A percentile compares a stretch with the other conserved stretches of the same genome.
phyloP scores from a whole-genome alignment of 2,113 vertebrate species.

The Campylomormyrus tamandua region DNA sequence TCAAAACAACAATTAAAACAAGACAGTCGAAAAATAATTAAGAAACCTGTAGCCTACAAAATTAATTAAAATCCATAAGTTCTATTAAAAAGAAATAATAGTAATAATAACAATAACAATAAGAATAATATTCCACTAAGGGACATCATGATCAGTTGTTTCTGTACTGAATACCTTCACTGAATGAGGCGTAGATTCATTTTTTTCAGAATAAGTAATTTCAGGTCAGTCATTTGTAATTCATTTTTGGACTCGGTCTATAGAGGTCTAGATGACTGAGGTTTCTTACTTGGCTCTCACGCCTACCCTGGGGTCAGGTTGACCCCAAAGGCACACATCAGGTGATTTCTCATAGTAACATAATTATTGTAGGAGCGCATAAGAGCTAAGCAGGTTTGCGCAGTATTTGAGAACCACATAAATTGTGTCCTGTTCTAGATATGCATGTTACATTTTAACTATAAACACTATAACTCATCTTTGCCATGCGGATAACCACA shows the following conservation, averaged over 20 bases:
- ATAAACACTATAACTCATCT: neutral
- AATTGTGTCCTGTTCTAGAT: neutral
- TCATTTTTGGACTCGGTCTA: neutral
- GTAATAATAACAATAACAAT: neutral
- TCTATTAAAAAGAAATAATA: neutral
- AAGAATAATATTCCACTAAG: neutral
- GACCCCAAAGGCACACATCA: no score
- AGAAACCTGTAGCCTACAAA: no score
- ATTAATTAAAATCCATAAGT: no score
- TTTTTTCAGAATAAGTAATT: neutral
- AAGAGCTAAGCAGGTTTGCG: neutral
- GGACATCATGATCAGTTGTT: neutral
- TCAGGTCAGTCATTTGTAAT: neutral
- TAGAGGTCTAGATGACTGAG: neutral
- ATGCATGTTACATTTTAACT: neutral
- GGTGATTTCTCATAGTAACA: no score
- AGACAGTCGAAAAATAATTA: no score
- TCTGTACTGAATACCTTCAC: neutral
- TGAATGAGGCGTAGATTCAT: neutral
- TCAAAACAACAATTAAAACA: no score
- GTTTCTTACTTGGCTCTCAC: neutral
- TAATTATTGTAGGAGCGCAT: no score
- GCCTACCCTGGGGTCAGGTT: no score
- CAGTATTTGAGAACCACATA: neutral
- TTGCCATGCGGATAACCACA: neutral